Base-by-base conservation (phyloP, 2,113 vertebrate genomes). In the Hymenochirus boettgeri region DNA sequence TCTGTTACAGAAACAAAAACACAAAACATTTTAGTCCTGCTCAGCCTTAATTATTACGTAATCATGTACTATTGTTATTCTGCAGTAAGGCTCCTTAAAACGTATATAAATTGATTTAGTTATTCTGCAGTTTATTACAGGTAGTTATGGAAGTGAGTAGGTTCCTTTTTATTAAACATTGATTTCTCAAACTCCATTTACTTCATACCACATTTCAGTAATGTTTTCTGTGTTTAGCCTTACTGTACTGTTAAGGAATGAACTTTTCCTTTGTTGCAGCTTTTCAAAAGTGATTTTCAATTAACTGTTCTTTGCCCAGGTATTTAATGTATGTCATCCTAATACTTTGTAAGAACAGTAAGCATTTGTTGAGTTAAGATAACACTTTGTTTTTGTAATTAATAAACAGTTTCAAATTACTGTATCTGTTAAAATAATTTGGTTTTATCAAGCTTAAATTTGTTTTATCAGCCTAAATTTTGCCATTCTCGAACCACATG, bases 291-390 rank as follows among this genome's bases (percentile, higher is more conserved):
- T 57, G 37, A 59, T 59, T 27, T 39, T 39, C 29, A 5, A 27
- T 58, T 53, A 50, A 26, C 27, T 57, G 55, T 51, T 50, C 46
- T 58, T 59, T 59, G 55, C 24, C 55, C 56, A 42, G 64, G 31
- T 67, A 52, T 52, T 48, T 37, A 18, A 13, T n/a, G 27, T 50
- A 35, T 31, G n/a, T 56, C 45, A 29, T 50, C 21, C 24, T 22
- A 47, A 17, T 17, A 24, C 37, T 65, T 65, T 65, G 63, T 65
- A 65, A 65, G 42, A 57, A 42, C 62, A 57, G 63, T 65, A 33
- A 57, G 23, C 24, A 33, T 31, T 55, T 55, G 17, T 2, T 18
- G 13, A 18, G 23, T 48, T 8, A 3, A 42, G 4, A 13, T 4
- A 26, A 18, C 37, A 21, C 46, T 19, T 46, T 53, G 27, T 29